Base-by-base conservation (phyloP, 2,797 vertebrate genomes). In the Crenichthys baileyi region DNA sequence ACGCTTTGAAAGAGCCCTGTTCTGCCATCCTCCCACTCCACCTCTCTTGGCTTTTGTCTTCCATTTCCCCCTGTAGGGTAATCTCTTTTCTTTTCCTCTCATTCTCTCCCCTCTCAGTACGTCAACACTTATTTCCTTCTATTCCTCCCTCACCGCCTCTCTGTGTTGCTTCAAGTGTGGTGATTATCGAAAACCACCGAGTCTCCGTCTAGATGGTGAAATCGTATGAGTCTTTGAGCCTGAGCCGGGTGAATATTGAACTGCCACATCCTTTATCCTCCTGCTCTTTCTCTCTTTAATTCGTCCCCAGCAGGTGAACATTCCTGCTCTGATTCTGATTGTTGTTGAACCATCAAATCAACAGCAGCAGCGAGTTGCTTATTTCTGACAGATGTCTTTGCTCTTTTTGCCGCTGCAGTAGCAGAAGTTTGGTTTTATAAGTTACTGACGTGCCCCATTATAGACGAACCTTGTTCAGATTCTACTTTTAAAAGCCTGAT, bases 11-110 rank as follows among this genome's bases (percentile, higher is more conserved):
- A 87, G 85, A 88, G 85, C 77, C 81, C 86, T 90, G 88, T 91
- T 93, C 92, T 91, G 76, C 89, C 85, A 79, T 91, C 92, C 93
- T 94, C 91, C 93, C 91, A 91, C 91, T 91, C 91, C 87, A 85
- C 90, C 84, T 90, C 87, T 90, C 85, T 88, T 80, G 81, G 86
- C 87, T 91, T 93, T 92, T 93, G 91, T 94, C 92, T 92, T 90
- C 87, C 85, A 87, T 83, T 93, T 91, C 82, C 81, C 88, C 90
- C 91, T 87, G 81, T 87, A 90, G 93, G 82, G 83, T 90, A 92
- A 90, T 92, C 88, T 83, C 80, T 78, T 82, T 81, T 78, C 80
- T 51, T 84, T 84, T 48, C 72, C 75, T 87, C 74, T 29, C 63
- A 36, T 78, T 76, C 72, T 44, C 20, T 13, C n/a, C 36, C 41